phyloP scores from a whole-genome alignment of 1,140 invertebrate species.

The Gryon sp. region DNA sequence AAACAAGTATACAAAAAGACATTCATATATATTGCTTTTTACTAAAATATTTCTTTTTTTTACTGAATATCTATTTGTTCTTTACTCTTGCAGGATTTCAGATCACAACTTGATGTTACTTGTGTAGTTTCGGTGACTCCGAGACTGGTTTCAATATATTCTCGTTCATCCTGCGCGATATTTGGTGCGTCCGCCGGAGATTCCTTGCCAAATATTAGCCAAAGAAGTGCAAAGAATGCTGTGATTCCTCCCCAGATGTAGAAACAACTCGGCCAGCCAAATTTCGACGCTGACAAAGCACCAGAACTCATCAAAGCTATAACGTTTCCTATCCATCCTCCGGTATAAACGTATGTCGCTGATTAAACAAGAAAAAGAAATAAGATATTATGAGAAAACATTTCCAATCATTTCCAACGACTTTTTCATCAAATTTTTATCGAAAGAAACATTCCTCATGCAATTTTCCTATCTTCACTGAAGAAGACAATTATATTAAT shows the following conservation, averaged over 20 bases:
- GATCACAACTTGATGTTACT: slow-evolving; percentile 65
- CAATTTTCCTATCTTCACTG: too few species aligned
- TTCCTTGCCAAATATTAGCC: slow-evolving; percentile 75
- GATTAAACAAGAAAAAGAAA: too few species aligned
- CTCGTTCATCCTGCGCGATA: slow-evolving; percentile 75
- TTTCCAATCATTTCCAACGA: too few species aligned
- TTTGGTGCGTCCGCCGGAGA: slow-evolving; percentile 78
- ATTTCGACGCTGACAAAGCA: slow-evolving; percentile 79
- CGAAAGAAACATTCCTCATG: too few species aligned
- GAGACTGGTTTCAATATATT: slow-evolving; percentile 79
- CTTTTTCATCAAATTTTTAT: too few species aligned
- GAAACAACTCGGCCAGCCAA: slow-evolving; percentile 84
- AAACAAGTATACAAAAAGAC: too few species aligned
- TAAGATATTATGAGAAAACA: too few species aligned
- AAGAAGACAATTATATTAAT: too few species aligned
- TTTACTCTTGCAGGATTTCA: not conserved
- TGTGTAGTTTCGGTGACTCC: slow-evolving; percentile 75
- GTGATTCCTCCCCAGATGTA: slow-evolving; percentile 81
- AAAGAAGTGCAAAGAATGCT: slow-evolving; percentile 70
- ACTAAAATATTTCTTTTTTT: too few species aligned
- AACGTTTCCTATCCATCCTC: slow-evolving; percentile 83
- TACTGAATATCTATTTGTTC: too few species aligned
- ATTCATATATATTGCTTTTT: too few species aligned
- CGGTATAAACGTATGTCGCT: slow-evolving; percentile 77
- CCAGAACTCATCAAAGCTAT: slow-evolving; percentile 83